Percentiles rank a stretch among this genome's conserved stretches.
phyloP scores from a whole-genome alignment of 2,888 invertebrate species.

The Pterobdella sp. region DNA sequence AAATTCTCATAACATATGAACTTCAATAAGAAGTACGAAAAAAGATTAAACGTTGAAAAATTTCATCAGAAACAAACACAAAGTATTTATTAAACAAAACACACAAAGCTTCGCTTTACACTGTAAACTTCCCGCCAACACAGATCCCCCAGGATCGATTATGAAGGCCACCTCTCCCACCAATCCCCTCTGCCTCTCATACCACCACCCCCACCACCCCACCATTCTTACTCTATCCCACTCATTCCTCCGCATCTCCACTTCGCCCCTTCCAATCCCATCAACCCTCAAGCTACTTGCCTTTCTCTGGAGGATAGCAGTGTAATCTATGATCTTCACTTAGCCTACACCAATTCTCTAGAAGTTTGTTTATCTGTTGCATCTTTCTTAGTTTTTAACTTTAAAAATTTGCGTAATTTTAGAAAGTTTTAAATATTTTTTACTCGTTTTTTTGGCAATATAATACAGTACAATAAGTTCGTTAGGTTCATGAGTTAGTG shows the following conservation, averaged over 20 bases:
- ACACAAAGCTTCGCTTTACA: no score
- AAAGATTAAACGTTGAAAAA: no score
- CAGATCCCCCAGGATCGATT: constrained; percentile 1
- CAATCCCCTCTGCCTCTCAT: constrained; percentile 1
- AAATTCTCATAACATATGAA: no score
- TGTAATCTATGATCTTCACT: constrained; percentile 46
- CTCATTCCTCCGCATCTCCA: constrained; percentile 17
- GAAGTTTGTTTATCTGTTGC: constrained; percentile 37
- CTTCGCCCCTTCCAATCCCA: constrained; percentile 5
- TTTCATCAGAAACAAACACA: no score
- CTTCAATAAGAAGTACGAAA: no score
- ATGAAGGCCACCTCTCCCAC: constrained; percentile 5
- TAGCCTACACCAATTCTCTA: constrained; percentile 47
- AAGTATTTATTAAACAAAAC: no score
- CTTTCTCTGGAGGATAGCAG: constrained; percentile 41
- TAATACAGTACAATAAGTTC: no score
- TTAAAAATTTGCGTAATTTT: no score
- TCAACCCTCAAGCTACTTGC: constrained; percentile 20
- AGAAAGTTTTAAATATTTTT: no score
- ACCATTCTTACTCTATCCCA: constrained; percentile 14
- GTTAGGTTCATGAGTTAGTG: no score
- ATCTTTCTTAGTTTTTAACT: neutral
- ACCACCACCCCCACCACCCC: constrained; percentile 13
- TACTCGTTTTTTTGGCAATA: no score
- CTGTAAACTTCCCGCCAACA: no score